These are phyloP conservation scores for Paramormyrops hopkinsi DNA, from an alignment of 2,797 vertebrate species.

Conservation along the genomic window DNA sequence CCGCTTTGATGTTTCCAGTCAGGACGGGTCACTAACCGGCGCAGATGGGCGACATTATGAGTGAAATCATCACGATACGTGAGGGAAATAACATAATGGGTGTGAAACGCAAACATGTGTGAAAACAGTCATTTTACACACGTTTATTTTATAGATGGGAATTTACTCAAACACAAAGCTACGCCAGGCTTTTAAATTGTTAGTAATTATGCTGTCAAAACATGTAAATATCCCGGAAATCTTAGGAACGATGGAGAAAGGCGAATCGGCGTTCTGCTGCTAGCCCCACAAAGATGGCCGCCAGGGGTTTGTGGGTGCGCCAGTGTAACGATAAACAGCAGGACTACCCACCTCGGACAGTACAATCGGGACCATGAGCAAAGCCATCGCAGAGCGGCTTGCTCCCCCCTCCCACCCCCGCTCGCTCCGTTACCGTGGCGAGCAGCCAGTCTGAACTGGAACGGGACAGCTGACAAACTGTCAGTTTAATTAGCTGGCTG, in stretches of 20 bases:
- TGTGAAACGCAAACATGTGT: background rate
- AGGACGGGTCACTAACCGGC: background rate
- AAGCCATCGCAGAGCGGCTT: background rate
- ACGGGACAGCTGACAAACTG: conserved; percentile 8
- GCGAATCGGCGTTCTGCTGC: background rate
- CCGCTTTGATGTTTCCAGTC: background rate
- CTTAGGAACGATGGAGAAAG: background rate
- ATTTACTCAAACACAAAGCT: background rate
- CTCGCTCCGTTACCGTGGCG: background rate
- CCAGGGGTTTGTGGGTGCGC: background rate
- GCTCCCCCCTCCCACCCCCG: background rate
- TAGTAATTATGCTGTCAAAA: background rate
- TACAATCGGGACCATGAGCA: background rate
- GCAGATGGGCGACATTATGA: background rate
- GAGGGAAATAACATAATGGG: background rate
- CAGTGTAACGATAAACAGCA: background rate
- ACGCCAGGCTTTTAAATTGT: background rate
- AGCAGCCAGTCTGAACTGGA: conserved; percentile 8
- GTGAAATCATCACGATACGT: background rate
- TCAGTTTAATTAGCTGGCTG: background rate
- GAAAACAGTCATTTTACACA: background rate
- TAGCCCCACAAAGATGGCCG: background rate
- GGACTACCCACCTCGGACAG: background rate
- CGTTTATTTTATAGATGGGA: background rate
- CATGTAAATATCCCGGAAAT: background rate